Percentiles rank a stretch among this genome's conserved stretches.
Evolutionary conservation across 2,888 invertebrate species (phyloP).

Genomic region (Ellobium chinense): DNA sequence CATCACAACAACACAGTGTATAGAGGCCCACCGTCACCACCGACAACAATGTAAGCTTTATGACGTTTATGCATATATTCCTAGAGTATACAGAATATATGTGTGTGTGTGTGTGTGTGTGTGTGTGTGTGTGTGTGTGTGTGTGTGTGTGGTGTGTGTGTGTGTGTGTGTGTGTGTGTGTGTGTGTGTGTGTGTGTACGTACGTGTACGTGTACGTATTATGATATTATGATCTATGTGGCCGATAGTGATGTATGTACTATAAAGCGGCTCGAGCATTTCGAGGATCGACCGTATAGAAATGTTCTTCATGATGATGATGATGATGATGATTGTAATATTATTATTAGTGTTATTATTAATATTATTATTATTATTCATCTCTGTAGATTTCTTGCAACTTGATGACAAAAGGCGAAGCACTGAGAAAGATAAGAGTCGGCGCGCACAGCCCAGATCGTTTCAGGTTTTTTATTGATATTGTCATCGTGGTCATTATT

Average conservation of each 20-base stretch:
- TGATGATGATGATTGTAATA: no score
- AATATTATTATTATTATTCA: neutral
- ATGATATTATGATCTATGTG: no score
- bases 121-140: neutral
- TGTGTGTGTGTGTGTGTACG: no score
- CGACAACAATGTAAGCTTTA: no score
- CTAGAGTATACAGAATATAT: neutral
- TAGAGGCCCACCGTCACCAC: no score
- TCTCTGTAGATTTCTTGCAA: slow-evolving; percentile 62
- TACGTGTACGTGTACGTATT: no score
- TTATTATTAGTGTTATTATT: neutral
- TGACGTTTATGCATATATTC: no score
- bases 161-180: neutral
- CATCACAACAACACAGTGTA: no score
- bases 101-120: neutral
- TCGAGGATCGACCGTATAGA: neutral
- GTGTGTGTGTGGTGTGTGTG: neutral
- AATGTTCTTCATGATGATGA: no score
- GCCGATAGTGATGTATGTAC: no score
- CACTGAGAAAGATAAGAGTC: slow-evolving; percentile 56
- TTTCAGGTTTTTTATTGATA: slow-evolving; percentile 64
- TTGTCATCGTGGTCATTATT: no score
- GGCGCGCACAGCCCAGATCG: slow-evolving; percentile 65
- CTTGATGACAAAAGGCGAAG: slow-evolving; percentile 52
- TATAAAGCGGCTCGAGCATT: neutral